Percentiles rank a stretch among this genome's conserved stretches.
These are phyloP conservation scores for Patagioenas fasciata DNA, from an alignment of 2,113 vertebrate genomes.

Conservation along the genomic window DNA sequence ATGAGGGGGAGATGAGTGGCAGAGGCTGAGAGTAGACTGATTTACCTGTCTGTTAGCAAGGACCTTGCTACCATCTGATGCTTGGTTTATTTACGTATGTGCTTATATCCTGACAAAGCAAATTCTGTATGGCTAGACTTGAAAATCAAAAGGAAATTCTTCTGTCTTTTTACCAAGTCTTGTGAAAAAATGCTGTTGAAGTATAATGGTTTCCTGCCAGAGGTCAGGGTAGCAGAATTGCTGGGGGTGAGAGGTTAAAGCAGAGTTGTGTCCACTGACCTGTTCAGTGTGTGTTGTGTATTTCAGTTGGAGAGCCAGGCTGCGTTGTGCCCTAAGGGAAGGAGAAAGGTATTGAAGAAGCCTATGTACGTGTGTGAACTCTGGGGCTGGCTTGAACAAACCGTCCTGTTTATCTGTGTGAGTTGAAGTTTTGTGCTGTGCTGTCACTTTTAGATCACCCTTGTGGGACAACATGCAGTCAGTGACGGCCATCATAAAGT, in stretches of 20 bases:
- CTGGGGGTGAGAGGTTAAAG: slow-evolving; percentile 61
- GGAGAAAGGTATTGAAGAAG: slow-evolving; percentile 34
- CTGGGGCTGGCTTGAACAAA: slow-evolving; percentile 53
- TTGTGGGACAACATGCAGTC: not conserved
- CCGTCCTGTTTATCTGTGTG: slow-evolving; percentile 50
- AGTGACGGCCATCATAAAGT: not conserved
- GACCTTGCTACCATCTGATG: not conserved
- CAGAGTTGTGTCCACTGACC: slow-evolving; percentile 53
- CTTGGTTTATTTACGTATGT: not conserved
- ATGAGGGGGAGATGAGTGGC: not conserved
- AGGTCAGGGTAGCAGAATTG: slow-evolving; percentile 63
- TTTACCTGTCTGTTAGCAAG: not conserved
- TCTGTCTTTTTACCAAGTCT: not conserved
- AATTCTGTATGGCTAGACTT: not conserved
- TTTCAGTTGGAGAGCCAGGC: slow-evolving; percentile 13
- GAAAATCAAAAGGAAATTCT: not conserved
- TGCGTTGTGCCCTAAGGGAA: slow-evolving; percentile 44
- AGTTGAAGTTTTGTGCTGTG: slow-evolving; percentile 54
- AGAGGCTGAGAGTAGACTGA: not conserved
- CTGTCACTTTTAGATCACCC: slow-evolving; percentile 22
- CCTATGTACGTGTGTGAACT: slow-evolving; percentile 43
- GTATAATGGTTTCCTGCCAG: not conserved
- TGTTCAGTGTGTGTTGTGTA: slow-evolving; percentile 40
- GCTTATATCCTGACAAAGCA: not conserved
- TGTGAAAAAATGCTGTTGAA: not conserved